Base-by-base conservation (phyloP, 2,888 invertebrate genomes). In the Aspidiotus destructor region DNA sequence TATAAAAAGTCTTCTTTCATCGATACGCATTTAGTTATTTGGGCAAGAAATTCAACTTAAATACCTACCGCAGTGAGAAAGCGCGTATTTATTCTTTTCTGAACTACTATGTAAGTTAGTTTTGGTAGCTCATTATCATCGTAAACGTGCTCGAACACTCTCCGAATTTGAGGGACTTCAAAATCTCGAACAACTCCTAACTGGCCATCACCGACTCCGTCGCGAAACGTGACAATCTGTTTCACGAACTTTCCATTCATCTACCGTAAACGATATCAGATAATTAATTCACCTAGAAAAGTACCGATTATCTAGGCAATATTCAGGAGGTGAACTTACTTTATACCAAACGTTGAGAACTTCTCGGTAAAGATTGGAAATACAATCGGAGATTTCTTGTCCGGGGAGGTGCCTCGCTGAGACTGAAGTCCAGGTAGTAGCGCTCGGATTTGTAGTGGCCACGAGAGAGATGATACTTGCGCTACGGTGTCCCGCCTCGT, bases 141-240 rank as follows among this genome's bases (percentile, higher is more conserved):
- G 5, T 76, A 73, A 7, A 83, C 74, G 1, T 75, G 72, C 0
- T 76, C 72, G 72, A 85, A 81, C 62, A 82, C 80, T 0, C 81
- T 76, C 71, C 81, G 74, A 72, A 92, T 78, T 74, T 92, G 95
- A 0, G 85, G 82, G 1, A 94, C 84, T 79, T 98, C 97, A 75
- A 88, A 88, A 3, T 86, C 81, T n/a, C 81, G 77, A 3, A 91
- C 83, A 0, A 83, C 75, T 6, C 84, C 82, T 17, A 97, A 75
- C 74, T 93, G 87, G 0, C 95, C 93, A 75, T 96, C 94, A 3
- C 94, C 88, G 0, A 97, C 92, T 52, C 97, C 97, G 78, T 98
- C 97, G 70, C 97, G 84, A 79, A 86, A 96, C 48, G 97, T 84
- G 9, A 97, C 83, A 48, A 97, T 86, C 73, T 84, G 85, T 0